phyloP scores from a whole-genome alignment of 2,888 invertebrate genomes.

The Sarcophaga carnaria region DNA sequence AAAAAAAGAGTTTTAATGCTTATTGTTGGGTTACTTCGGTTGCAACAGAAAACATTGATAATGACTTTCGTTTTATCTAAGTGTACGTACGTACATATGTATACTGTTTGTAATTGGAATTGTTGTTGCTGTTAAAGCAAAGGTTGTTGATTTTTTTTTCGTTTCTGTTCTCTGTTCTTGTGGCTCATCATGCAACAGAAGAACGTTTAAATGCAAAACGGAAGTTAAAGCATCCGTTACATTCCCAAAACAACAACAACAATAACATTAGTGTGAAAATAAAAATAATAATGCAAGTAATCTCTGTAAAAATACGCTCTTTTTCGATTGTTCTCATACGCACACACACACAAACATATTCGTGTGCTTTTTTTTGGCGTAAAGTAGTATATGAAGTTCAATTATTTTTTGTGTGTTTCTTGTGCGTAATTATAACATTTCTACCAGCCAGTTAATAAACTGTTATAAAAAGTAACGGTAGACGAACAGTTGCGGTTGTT shows the following conservation, averaged over 20 bases:
- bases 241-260: slow-evolving; percentile 33
- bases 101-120: background rate
- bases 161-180: slow-evolving; percentile 39
- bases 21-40: background rate
- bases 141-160: slow-evolving; percentile 20
- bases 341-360: too few relatives aligned
- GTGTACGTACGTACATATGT: background rate
- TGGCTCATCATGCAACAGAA: slow-evolving; percentile 34
- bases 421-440: too few relatives aligned
- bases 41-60: slow-evolving; percentile 37
- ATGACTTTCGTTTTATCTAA: slow-evolving; percentile 46
- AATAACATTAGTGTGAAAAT: slow-evolving; percentile 22
- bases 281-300: slow-evolving; percentile 20
- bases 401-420: too few relatives aligned
- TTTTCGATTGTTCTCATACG: too few relatives aligned
- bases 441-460: too few relatives aligned
- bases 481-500: too few relatives aligned
- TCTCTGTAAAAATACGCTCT: background rate
- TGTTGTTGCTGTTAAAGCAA: slow-evolving; percentile 11
- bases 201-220: slow-evolving; percentile 57
- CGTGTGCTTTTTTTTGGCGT: too few relatives aligned
- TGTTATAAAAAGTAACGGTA: too few relatives aligned
- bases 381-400: too few relatives aligned
- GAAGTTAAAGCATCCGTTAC: slow-evolving; percentile 62
- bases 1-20: background rate